A percentile compares a stretch with the other conserved stretches of the same genome.
Evolutionary conservation across 2,113 vertebrate genomes (phyloP).

Genomic region (Oryzias woworae): DNA sequence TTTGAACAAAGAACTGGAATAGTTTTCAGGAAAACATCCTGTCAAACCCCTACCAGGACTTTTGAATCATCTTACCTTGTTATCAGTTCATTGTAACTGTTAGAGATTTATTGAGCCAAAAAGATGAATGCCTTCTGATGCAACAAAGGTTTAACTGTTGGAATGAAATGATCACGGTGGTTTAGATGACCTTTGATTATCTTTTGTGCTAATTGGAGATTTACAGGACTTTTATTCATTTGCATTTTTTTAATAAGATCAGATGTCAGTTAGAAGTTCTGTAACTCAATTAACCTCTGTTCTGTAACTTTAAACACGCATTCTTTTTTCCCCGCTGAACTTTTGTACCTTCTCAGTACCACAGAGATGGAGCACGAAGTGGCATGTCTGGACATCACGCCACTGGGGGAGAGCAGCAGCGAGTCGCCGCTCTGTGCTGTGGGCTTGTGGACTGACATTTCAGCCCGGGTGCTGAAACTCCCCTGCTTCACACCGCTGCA

Average conservation of each 20-base stretch:
- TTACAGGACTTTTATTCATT: slow-evolving; percentile 2
- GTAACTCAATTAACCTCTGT: slow-evolving; percentile 3
- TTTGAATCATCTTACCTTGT: no score
- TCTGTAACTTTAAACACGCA: neutral
- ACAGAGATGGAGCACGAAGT: slow-evolving; percentile 99
- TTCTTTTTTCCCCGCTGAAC: slow-evolving; percentile 5
- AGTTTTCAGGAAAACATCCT: no score
- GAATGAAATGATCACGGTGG: no score
- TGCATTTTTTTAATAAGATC: slow-evolving; percentile 1
- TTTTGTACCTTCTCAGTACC: slow-evolving; percentile 73
- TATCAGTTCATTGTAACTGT: no score
- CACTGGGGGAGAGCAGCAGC: slow-evolving; percentile 85
- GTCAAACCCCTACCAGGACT: no score
- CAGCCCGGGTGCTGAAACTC: slow-evolving; percentile 91
- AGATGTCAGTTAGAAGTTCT: neutral
- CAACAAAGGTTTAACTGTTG: no score
- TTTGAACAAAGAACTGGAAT: no score
- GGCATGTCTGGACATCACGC: slow-evolving; percentile 97
- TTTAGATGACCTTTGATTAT: no score
- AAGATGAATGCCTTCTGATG: no score
- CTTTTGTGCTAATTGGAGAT: neutral
- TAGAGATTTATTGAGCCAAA: no score
- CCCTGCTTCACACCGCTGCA: slow-evolving; percentile 93
- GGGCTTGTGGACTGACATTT: slow-evolving; percentile 98
- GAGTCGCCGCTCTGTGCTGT: slow-evolving; percentile 95